A percentile compares a stretch with the other conserved stretches of the same genome.
These are phyloP conservation scores for Datnioides undecimradiatus DNA, from an alignment of 2,113 vertebrate species.

Conservation along the genomic window DNA sequence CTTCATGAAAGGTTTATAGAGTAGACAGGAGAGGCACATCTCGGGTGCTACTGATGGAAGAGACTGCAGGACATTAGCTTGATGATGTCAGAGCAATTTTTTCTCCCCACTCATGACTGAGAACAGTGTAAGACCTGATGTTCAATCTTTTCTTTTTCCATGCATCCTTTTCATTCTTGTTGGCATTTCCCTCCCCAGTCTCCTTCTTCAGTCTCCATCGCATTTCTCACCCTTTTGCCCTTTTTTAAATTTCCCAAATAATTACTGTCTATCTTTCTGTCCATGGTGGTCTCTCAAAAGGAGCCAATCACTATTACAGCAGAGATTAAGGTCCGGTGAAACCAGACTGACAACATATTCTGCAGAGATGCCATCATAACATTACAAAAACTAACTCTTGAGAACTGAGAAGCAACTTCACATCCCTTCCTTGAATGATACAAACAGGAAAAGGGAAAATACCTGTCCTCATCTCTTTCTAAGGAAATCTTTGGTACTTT, in stretches of 20 bases:
- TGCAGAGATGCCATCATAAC: neutral
- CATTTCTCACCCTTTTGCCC: slow-evolving; percentile 1
- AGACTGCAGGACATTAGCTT: slow-evolving; percentile 65
- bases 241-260: slow-evolving; percentile 2
- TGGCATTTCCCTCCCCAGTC: slow-evolving; percentile 11
- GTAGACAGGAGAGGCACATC: slow-evolving; percentile 55
- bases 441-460: slow-evolving; percentile 9
- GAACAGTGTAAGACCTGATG: slow-evolving; percentile 48
- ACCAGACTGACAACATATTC: slow-evolving; percentile 17
- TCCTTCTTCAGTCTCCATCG: neutral
- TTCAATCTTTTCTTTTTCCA: slow-evolving; percentile 45
- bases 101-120: slow-evolving; percentile 45
- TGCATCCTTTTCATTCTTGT: slow-evolving; percentile 28
- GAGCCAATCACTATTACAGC: neutral
- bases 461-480: slow-evolving; percentile 5
- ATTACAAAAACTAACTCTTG: neutral
- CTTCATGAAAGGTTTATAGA: slow-evolving; percentile 67
- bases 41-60: slow-evolving; percentile 49
- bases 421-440: neutral
- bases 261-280: neutral
- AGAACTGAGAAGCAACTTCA: neutral
- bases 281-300: slow-evolving; percentile 1
- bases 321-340: slow-evolving; percentile 9
- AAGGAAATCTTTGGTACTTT: neutral
- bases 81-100: slow-evolving; percentile 63